Evolutionary conservation across 1,140 invertebrate species (phyloP).

Genomic region (Leptinotarsa defecta): DNA sequence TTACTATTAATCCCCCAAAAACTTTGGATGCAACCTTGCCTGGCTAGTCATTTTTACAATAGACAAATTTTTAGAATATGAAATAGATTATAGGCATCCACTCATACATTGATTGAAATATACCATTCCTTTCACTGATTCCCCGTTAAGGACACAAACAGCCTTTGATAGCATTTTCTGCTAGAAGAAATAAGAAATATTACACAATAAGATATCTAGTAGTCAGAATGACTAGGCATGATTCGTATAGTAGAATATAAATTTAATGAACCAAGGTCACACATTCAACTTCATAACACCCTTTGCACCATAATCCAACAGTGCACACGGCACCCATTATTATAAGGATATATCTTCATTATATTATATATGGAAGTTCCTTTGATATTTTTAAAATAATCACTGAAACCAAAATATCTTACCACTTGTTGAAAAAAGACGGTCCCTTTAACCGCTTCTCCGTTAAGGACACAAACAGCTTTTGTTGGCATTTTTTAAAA

Average conservation of each 20-base stretch:
- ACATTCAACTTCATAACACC: not conserved
- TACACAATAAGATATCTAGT: not conserved
- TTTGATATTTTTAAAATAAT: not conserved
- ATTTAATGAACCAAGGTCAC: not conserved
- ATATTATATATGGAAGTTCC: not conserved
- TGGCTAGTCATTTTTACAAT: not conserved
- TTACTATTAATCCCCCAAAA: not conserved
- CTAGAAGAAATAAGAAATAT: not conserved
- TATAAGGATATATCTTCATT: not conserved
- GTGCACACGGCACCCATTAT: not conserved
- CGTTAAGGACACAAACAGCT: conserved; percentile 85
- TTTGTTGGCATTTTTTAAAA: conserved; percentile 59
- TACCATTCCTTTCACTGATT: conserved; percentile 74
- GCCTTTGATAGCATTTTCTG: conserved; percentile 64
- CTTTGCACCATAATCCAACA: not conserved
- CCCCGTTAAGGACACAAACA: conserved; percentile 83
- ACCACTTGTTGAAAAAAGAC: conserved; percentile 79
- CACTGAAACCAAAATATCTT: conserved; percentile 46
- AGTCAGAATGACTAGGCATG: not conserved
- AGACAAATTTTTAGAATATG: not conserved
- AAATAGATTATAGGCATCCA: not conserved
- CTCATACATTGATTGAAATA: conserved; percentile 78
- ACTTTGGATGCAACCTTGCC: not conserved
- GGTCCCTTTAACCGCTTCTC: conserved; percentile 75
- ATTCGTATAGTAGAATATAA: not conserved